Evolutionary conservation across 2,888 invertebrate genomes (phyloP).

Genomic region (Andrena camellia): DNA sequence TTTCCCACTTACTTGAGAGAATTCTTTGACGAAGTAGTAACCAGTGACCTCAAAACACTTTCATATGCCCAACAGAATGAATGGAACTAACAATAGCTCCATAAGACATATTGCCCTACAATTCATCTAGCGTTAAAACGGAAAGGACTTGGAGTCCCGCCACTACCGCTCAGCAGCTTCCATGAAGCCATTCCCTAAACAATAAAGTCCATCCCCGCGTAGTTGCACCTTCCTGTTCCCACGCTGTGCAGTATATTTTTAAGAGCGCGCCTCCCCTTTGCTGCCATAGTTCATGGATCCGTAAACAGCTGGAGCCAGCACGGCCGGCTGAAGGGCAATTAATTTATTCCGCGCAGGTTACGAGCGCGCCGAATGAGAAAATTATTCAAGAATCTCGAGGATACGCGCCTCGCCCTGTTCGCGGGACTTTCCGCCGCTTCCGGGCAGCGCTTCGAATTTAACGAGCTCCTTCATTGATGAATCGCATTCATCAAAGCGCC

Average conservation of each 20-base stretch:
- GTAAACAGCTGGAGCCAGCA: background rate
- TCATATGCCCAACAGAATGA: no score
- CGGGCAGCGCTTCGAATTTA: slow-evolving; percentile 70
- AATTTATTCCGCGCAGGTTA: slow-evolving; percentile 57
- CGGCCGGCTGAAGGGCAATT: slow-evolving; percentile 41
- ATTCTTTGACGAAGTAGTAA: no score
- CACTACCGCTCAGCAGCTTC: no score
- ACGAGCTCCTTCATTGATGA: slow-evolving; percentile 78
- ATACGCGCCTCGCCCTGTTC: slow-evolving; percentile 53
- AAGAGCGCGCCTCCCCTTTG: background rate
- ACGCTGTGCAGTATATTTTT: background rate
- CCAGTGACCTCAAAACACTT: no score
- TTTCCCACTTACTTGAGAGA: no score
- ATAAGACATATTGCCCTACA: no score
- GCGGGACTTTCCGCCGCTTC: slow-evolving; percentile 49
- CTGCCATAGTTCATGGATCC: background rate
- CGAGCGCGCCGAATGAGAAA: slow-evolving; percentile 55
- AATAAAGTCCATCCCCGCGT: background rate
- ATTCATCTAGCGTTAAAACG: no score
- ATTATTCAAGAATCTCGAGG: slow-evolving; percentile 53
- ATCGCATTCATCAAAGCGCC: slow-evolving; percentile 76
- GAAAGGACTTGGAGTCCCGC: no score
- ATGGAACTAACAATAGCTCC: no score
- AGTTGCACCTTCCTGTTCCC: background rate
- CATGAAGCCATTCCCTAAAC: background rate